Base-by-base conservation (phyloP, 2,888 invertebrate species). In the Atethmia centrago region DNA sequence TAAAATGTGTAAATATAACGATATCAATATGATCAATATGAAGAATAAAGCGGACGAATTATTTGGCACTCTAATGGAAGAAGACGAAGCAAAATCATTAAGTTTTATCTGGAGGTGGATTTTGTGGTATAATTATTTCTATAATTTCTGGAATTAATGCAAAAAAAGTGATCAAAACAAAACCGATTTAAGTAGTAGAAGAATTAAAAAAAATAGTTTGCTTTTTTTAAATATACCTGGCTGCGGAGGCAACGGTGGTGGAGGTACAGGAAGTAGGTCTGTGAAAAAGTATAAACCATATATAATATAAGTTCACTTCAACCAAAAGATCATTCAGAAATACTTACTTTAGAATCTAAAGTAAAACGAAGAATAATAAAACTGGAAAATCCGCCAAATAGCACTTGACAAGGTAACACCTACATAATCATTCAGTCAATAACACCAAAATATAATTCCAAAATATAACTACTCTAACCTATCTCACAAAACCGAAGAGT, bases 141-240 rank as follows among this genome's bases (percentile, higher is more conserved):
- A 68, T 36, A 16, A 47, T 53, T 73, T 58, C n/a, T 63, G 40
- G 9, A 63, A 42, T 49, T 1, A 16, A 31, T 49, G 1, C 19
- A 75, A 19, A 31, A 47, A 53, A 49, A 21, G 16, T 28, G 1
- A 31, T 64, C 3, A 49, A 25, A 10, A 21, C 36, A 42, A 21
- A 47, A 45, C 12, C 51, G 14, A n/a, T 40, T 47, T 8, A 16
- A 31, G 21, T 19, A 36, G 12, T 12, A 25, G 21, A 25, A 42
- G 16, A 19, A 14, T 19, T 8, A 3, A 45, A n/a, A n/a, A 0
- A 25, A 42, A 61, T 14, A 5, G 31, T 65, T 12, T 28, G 12
- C 7, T 19, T 28, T 77, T n/a, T 10, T 8, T 59, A 40, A 76
- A 62, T 62, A 55, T 76, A 76, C 76, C 71, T 76, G 71, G 53